Conservation (phyloP, 2,888 invertebrate species). For the Deilephila elpenor region DNA sequence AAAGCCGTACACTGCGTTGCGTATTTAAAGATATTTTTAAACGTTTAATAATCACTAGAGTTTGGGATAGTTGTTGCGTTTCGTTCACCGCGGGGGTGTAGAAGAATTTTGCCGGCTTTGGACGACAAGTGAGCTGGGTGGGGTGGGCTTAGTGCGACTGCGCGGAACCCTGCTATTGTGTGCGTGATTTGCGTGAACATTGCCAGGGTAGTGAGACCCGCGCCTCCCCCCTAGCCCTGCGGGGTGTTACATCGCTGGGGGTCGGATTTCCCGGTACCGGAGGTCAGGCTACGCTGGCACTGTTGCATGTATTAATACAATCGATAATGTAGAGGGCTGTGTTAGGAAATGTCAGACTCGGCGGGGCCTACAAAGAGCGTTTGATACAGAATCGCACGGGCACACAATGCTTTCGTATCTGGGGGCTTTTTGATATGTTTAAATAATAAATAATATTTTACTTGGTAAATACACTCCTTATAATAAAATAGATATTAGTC, state of each 20-base stretch:
- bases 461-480: not conserved
- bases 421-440: not conserved
- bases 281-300: conserved; percentile 56
- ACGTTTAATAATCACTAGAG: conserved; percentile 50
- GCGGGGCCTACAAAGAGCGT: conserved; percentile 65
- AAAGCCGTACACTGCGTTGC: conserved; percentile 41
- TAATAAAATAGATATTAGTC: not conserved
- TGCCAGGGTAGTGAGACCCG: conserved; percentile 56
- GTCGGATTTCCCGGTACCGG: conserved; percentile 53
- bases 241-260: conserved; percentile 42
- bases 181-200: conserved; percentile 73
- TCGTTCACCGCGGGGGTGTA: conserved; percentile 75
- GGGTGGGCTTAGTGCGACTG: conserved; percentile 73
- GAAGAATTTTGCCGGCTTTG: conserved; percentile 79
- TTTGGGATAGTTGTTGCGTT: conserved; percentile 76
- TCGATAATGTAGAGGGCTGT: conserved; percentile 80
- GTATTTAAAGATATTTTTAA: conserved; percentile 50
- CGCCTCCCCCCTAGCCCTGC: conserved; percentile 49
- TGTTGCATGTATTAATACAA: conserved; percentile 71
- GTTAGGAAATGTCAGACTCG: conserved; percentile 79
- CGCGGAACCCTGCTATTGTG: conserved; percentile 68
- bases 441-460: not conserved
- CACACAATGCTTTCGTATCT: conserved; percentile 41
- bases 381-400: conserved; percentile 56
- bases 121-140: conserved; percentile 73